These are phyloP conservation scores for Aspidiotus destructor DNA, from an alignment of 2,888 invertebrate genomes.

Conservation along the genomic window DNA sequence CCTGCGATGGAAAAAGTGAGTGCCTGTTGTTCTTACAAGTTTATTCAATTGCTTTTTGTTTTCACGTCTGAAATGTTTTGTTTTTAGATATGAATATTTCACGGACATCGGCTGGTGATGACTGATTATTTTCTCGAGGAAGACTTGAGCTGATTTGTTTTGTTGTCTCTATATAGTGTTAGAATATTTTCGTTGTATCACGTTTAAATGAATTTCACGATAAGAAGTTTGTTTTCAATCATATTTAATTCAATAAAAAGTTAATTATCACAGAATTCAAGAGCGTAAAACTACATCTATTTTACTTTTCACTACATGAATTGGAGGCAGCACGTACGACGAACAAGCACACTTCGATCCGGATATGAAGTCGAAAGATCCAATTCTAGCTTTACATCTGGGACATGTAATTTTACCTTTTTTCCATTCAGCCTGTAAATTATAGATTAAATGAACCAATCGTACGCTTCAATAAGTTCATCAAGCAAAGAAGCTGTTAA, in stretches of 20 bases:
- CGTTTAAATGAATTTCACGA: too few species aligned
- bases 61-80: background rate
- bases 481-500: background rate
- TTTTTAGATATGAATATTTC: slow-evolving; percentile 23
- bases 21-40: background rate
- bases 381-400: slow-evolving; percentile 52
- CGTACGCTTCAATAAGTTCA: background rate
- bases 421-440: slow-evolving; percentile 48
- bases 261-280: too few species aligned
- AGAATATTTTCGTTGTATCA: too few species aligned
- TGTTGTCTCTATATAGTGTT: background rate
- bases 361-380: slow-evolving; percentile 57
- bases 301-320: slow-evolving; percentile 56
- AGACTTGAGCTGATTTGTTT: background rate
- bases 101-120: slow-evolving; percentile 13
- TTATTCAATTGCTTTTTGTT: background rate
- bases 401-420: slow-evolving; percentile 58
- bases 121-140: background rate
- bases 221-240: too few species aligned
- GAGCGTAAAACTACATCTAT: slow-evolving; percentile 44
- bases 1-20: slow-evolving; percentile 88
- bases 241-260: too few species aligned
- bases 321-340: slow-evolving; percentile 48
- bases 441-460: slow-evolving; percentile 6
- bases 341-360: slow-evolving; percentile 55